Percentiles rank a stretch among this genome's conserved stretches.
Conservation (phyloP, 2,113 vertebrate species). For the Catharus minimus region DNA sequence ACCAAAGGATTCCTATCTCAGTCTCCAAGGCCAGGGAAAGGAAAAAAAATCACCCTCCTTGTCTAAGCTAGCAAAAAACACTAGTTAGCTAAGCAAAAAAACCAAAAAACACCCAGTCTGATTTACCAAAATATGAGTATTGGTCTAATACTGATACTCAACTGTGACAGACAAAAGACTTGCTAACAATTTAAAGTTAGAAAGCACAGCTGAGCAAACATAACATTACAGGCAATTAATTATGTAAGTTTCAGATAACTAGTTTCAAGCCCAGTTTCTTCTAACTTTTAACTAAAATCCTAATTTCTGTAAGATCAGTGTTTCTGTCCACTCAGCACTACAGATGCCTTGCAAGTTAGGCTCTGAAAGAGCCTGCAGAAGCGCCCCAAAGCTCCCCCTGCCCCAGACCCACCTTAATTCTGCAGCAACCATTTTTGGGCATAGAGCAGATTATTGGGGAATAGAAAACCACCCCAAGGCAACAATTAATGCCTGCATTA, state of each 20-base stretch:
- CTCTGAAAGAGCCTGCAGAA: accelerated
- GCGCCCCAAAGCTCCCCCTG: not conserved
- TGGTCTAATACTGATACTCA: too few relatives aligned
- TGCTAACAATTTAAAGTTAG: too few relatives aligned
- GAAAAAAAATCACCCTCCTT: not conserved
- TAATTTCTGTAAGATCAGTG: too few relatives aligned
- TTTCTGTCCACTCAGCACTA: not conserved
- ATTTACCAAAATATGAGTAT: too few relatives aligned
- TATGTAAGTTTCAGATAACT: too few relatives aligned
- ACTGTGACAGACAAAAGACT: too few relatives aligned
- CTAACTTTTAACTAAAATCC: too few relatives aligned
- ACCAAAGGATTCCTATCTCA: not conserved
- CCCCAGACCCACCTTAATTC: too few relatives aligned
- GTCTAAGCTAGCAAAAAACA: not conserved
- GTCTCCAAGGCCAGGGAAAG: not conserved
- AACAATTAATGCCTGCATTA: not conserved
- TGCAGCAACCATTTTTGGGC: not conserved
- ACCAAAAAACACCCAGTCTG: too few relatives aligned
- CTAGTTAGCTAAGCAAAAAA: not conserved
- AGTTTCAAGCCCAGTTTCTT: too few relatives aligned
- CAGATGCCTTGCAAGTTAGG: accelerated
- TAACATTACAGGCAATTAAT: too few relatives aligned
- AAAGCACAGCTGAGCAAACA: too few relatives aligned
- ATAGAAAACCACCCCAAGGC: not conserved
- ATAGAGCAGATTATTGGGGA: not conserved